phyloP scores from a whole-genome alignment of 2,113 vertebrate genomes.

The Tragelaphus strepsiceros region DNA sequence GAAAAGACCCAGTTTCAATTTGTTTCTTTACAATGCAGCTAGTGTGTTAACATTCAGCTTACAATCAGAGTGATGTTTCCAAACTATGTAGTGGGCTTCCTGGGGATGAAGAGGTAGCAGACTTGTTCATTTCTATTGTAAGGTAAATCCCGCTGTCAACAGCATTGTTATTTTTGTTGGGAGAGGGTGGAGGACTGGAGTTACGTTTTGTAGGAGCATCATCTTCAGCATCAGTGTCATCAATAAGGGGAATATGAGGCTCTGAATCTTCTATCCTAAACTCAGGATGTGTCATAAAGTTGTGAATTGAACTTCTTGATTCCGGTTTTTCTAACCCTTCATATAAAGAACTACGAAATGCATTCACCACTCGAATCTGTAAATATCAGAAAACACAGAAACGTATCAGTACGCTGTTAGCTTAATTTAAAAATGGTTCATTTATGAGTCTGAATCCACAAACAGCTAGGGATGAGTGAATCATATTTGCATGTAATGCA shows the following conservation, averaged over 20 bases:
- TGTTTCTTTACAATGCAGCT: conserved; percentile 87
- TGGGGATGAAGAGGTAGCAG: conserved; percentile 92
- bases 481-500: conserved; percentile 85
- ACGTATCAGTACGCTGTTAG: conserved; percentile 42
- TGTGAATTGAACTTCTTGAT: conserved; percentile 97
- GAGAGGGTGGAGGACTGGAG: conserved; percentile 90
- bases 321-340: conserved; percentile 98
- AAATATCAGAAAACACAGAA: conserved; percentile 69
- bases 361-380: conserved; percentile 99
- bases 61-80: conserved; percentile 99
- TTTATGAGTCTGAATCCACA: conserved; percentile 87
- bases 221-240: conserved; percentile 98
- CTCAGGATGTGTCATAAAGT: conserved; percentile 99
- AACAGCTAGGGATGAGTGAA: conserved; percentile 86
- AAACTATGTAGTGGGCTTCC: conserved; percentile 99
- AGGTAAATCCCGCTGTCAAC: conserved; percentile 97
- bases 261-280: conserved; percentile 99
- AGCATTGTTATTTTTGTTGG: conserved; percentile 99
- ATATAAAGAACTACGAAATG: conserved; percentile 99
- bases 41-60: conserved; percentile 87
- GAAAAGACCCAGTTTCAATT: conserved; percentile 87
- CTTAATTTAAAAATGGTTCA: conserved; percentile 69
- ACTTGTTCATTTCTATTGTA: conserved; percentile 92
- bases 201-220: conserved; percentile 98
- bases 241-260: conserved; percentile 98